Evolutionary conservation across 2,797 vertebrate genomes (phyloP), one percentile per base, ranked within the genome.

Genomic region (Myotis pilosus): DNA sequence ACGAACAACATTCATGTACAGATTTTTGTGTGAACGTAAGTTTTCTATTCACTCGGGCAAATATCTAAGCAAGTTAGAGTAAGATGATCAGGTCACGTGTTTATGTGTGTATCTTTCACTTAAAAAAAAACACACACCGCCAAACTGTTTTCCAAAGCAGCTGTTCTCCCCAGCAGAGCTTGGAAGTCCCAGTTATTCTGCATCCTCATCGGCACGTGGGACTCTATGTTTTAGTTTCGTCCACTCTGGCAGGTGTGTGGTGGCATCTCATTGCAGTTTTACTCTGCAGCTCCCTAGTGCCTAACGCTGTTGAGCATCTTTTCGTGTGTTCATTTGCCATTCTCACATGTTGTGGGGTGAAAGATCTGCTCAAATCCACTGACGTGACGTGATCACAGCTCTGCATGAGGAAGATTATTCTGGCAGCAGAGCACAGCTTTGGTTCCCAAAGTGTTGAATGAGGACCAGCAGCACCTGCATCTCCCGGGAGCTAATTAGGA

Each of bases 1-100:
- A 30, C 25, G 38, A 47, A 89, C 17, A 66, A 75, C 13, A 84
- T 66, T 85, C 41, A 41, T 25, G 36, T 13, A 23, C 8, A 80
- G 71, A 36, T 74, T 95, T 93, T 87, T 64, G 23, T 75, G 66
- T 74, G 62, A 93, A 53, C 6, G 5, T 83, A 89, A 44, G 20
- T 78, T 83, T 96, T 87, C 74, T 69, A 6, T 87, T 92, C 30
- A 82, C 38, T 36, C 74, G 62, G 22, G 57, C 44, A 78, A 55
- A 86, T 71, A 74, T 25, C 86, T 84, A 89, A 89, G 49, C 38
- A n/a, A 68, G 15, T 68, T 75, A 78, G 41, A 79, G 38, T 60
- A 88, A 83, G 55, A 87, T 71, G 53, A 16, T 62, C 71, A 36
- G 51, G 49, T 60, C 41, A 53, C 44, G 11, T 71, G 16, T 90